Evolutionary conservation across 2,113 vertebrate genomes (phyloP).

Genomic region (Lucifuga dentata): DNA sequence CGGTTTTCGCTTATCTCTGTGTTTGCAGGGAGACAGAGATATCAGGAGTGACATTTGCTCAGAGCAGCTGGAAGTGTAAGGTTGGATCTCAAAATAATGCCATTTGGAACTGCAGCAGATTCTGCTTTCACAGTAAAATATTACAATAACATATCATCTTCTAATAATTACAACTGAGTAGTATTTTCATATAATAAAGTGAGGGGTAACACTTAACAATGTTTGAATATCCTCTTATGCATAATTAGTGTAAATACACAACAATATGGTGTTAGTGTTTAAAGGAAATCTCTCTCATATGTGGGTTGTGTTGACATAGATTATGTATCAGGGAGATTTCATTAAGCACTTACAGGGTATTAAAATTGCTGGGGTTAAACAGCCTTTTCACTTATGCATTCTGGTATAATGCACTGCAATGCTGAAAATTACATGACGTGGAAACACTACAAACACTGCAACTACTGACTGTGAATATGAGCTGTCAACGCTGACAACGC

Average conservation of each 20-base stretch:
- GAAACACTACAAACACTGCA: neutral
- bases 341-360: conserved; percentile 3
- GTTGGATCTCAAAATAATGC: too few relatives aligned
- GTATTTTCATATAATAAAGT: too few relatives aligned
- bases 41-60: too few relatives aligned
- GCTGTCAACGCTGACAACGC: neutral
- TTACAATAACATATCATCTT: too few relatives aligned
- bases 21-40: conserved; percentile 6
- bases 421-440: neutral
- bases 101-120: too few relatives aligned
- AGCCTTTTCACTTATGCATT: conserved; percentile 7
- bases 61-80: neutral
- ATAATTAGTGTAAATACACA: neutral
- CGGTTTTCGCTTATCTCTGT: neutral
- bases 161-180: too few relatives aligned
- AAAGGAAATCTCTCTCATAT: conserved; percentile 3
- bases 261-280: conserved; percentile 12
- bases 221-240: neutral
- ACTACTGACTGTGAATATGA: neutral
- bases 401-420: conserved; percentile 1
- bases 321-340: conserved; percentile 12
- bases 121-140: too few relatives aligned
- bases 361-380: neutral
- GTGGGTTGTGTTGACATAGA: neutral
- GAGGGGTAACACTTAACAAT: neutral